phyloP scores from a whole-genome alignment of 2,797 vertebrate species.

The Enteromius anoplus region DNA sequence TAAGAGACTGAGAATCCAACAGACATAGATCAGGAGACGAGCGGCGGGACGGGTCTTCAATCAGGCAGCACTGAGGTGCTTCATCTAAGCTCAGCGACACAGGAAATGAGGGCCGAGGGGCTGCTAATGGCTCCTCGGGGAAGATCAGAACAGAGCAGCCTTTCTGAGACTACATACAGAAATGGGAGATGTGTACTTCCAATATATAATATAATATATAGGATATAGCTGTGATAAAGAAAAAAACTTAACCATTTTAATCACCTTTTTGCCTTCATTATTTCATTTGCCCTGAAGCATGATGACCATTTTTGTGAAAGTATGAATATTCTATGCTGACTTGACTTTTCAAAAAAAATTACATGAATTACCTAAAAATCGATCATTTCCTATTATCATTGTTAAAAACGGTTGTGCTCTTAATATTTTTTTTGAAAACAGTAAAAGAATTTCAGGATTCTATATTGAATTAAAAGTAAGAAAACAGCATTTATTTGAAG shows the following conservation, averaged over 20 bases:
- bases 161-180: slow-evolving; percentile 1
- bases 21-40: slow-evolving; percentile 73
- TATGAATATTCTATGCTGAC: background rate
- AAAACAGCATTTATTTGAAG: background rate
- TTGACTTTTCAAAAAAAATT: background rate
- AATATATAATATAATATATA: background rate
- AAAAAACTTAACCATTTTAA: background rate
- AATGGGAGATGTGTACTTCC: background rate
- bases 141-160: slow-evolving; percentile 34
- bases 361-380: background rate
- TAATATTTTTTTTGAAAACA: background rate
- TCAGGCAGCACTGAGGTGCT: slow-evolving; percentile 68
- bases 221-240: background rate
- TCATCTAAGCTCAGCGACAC: slow-evolving; percentile 72
- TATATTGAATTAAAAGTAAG: background rate
- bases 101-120: slow-evolving; percentile 58
- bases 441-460: background rate
- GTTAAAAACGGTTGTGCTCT: background rate
- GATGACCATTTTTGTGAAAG: background rate
- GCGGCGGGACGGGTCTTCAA: slow-evolving; percentile 65
- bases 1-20: slow-evolving; percentile 68
- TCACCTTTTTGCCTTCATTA: background rate
- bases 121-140: slow-evolving; percentile 68
- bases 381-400: background rate
- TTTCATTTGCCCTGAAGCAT: background rate